These are phyloP conservation scores for Willowsia nigromaculata DNA, from an alignment of 2,888 invertebrate genomes.

Conservation along the genomic window DNA sequence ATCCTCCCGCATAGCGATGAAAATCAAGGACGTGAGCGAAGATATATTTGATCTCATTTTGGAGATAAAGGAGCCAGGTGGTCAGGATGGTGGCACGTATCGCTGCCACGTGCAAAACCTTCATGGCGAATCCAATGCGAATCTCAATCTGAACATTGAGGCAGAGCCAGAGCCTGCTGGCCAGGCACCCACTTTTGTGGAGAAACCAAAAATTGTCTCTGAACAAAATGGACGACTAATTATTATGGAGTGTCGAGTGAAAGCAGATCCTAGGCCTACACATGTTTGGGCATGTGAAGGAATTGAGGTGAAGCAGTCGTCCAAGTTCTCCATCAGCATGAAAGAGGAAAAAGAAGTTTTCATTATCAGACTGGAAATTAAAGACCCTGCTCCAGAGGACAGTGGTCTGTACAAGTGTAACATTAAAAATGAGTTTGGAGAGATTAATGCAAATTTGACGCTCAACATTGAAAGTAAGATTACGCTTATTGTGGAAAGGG, in stretches of 20 bases:
- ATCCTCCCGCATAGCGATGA: constrained; percentile 91
- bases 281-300: constrained; percentile 92
- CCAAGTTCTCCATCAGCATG: constrained; percentile 89
- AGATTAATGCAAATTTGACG: constrained; percentile 97
- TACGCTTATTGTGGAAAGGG: too few relatives aligned
- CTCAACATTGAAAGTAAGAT: constrained; percentile 98
- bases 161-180: constrained; percentile 98
- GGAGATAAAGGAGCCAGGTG: constrained; percentile 93
- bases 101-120: constrained; percentile 98
- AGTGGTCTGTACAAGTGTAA: constrained; percentile 99
- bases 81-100: constrained; percentile 98
- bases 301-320: constrained; percentile 88
- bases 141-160: constrained; percentile 92
- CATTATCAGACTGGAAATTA: constrained; percentile 91
- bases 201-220: constrained; percentile 93
- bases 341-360: constrained; percentile 87
- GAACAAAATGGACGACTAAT: constrained; percentile 91
- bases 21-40: constrained; percentile 88
- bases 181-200: constrained; percentile 95
- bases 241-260: constrained; percentile 92
- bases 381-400: constrained; percentile 96
- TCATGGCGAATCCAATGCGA: constrained; percentile 97
- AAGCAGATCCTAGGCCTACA: constrained; percentile 89
- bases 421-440: constrained; percentile 96
- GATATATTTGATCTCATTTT: constrained; percentile 93